A percentile compares a stretch with the other conserved stretches of the same genome.
phyloP scores from a whole-genome alignment of 2,797 vertebrate genomes.

The Champsocephalus esox region DNA sequence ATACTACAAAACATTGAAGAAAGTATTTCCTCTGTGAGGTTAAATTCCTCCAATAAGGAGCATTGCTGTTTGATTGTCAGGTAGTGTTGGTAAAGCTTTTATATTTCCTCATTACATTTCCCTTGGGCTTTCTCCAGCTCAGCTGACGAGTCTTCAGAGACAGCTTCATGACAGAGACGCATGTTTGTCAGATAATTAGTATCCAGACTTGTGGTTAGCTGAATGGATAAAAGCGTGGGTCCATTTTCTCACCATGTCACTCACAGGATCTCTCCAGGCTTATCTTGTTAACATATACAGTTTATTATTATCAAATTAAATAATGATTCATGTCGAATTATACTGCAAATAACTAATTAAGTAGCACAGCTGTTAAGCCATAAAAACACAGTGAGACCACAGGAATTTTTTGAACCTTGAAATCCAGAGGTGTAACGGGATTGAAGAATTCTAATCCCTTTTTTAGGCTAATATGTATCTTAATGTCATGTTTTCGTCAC shows the following conservation, averaged over 20 bases:
- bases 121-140: neutral
- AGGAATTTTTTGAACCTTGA: too few relatives aligned
- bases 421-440: too few relatives aligned
- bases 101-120: conserved; percentile 1
- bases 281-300: neutral
- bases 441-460: too few relatives aligned
- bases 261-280: conserved; percentile 16
- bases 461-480: neutral
- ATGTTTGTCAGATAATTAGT: conserved; percentile 10
- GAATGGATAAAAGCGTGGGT: conserved; percentile 21
- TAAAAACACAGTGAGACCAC: neutral
- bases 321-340: conserved; percentile 5
- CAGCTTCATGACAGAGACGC: neutral
- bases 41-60: neutral
- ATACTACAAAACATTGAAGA: neutral
- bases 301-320: neutral
- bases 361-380: neutral
- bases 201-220: neutral
- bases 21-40: neutral
- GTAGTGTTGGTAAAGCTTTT: neutral
- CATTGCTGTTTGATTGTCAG: neutral
- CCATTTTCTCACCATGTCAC: conserved; percentile 22
- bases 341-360: neutral
- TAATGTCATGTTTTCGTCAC: neutral
- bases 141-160: neutral